phyloP scores from a whole-genome alignment of 37 sponge, comb jelly and placozoan genomes.

The Haliclona indistincta region DNA sequence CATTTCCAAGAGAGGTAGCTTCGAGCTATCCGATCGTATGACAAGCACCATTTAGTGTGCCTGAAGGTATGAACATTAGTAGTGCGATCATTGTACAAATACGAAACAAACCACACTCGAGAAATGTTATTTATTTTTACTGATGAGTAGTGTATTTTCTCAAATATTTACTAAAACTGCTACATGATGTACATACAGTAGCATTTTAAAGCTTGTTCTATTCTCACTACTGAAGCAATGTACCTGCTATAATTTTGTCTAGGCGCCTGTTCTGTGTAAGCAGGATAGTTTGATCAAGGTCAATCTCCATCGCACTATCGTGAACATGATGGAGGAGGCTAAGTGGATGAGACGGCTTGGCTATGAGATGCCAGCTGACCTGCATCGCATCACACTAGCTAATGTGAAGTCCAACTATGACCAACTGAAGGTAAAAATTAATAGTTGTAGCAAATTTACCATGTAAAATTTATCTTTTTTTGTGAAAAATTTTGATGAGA shows the following conservation, averaged over 20 bases:
- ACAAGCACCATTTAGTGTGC: no score
- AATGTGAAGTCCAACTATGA: conserved; percentile 62
- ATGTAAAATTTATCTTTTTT: background rate
- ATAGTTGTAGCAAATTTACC: background rate
- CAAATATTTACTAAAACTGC: no score
- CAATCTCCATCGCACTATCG: conserved; percentile 81
- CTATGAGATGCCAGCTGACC: conserved; percentile 53
- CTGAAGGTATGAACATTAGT: no score
- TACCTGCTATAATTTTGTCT: background rate
- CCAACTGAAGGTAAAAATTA: conserved; percentile 59
- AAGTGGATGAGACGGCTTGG: conserved; percentile 83
- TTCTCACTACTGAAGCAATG: background rate
- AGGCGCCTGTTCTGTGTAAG: conserved; percentile 58
- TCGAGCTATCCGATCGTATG: no score
- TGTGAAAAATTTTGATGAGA: no score
- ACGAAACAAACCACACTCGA: no score
- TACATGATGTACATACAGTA: no score
- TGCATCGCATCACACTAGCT: conserved; percentile 38
- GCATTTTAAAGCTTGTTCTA: background rate
- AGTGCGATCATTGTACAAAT: no score
- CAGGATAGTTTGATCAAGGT: conserved; percentile 41
- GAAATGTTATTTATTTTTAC: no score
- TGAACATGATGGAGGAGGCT: conserved; percentile 77
- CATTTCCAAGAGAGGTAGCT: no score
- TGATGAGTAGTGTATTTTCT: no score